Evolutionary conservation across 2,113 vertebrate genomes (phyloP).

Genomic region (Xiphophorus couchianus): DNA sequence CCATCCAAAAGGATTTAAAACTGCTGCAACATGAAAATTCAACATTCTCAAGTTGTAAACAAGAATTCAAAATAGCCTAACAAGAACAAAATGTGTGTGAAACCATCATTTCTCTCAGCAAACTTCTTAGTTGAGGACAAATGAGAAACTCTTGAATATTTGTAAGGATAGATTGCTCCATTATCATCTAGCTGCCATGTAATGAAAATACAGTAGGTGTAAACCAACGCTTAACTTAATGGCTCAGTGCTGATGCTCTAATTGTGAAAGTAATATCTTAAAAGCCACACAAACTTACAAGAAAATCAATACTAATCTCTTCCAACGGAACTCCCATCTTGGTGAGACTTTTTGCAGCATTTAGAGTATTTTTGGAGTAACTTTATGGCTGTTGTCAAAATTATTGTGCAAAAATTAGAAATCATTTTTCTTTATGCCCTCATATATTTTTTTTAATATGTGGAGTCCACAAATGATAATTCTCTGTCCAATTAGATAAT

Average conservation of each 20-base stretch:
- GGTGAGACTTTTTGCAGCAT: conserved; percentile 30
- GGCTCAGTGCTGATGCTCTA: conserved; percentile 64
- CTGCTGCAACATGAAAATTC: not conserved
- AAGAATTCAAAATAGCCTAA: not conserved
- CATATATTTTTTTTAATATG: not conserved
- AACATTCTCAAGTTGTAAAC: not conserved
- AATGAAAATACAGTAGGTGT: conserved; percentile 62
- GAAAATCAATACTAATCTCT: conserved; percentile 74
- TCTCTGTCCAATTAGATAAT: not conserved
- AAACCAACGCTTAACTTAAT: conserved; percentile 60
- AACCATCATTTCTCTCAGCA: conserved; percentile 9
- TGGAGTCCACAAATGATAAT: not conserved
- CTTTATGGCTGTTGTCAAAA: not conserved
- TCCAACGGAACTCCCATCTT: conserved; percentile 59
- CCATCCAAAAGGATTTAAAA: not conserved
- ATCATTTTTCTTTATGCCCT: not conserved
- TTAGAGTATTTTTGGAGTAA: conserved; percentile 3
- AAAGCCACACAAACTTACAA: conserved; percentile 73
- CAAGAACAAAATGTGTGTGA: conserved; percentile 7
- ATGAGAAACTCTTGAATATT: conserved; percentile 13
- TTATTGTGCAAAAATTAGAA: not conserved
- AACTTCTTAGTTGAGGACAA: conserved; percentile 11
- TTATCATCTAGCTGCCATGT: conserved; percentile 57
- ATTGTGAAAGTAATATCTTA: conserved; percentile 80
- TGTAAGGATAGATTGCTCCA: conserved; percentile 35